Base-by-base conservation (phyloP, 2,113 vertebrate genomes). In the Cinclus cinclus region DNA sequence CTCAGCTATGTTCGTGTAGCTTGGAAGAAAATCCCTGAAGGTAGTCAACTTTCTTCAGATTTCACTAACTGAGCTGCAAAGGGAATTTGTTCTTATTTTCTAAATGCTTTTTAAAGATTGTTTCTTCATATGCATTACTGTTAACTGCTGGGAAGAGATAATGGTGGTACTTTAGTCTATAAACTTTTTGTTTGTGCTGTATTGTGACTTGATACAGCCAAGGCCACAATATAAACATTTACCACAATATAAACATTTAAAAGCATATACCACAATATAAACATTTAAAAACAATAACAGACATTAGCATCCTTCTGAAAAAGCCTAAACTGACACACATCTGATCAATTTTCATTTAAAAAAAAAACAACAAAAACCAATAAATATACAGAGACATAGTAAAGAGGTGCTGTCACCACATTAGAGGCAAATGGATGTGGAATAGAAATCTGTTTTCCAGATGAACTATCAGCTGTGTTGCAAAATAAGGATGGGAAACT, bases 361-460 rank as follows among this genome's bases (percentile, higher is more conserved):
- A 21, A 83, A 68, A 60, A 24, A 67, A 44, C 21, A 81, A 62
- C 55, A 60, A 9, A 65, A 22, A 92, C 28, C 6, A 78, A 85
- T 46, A 87, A 92, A 85, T 42, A 80, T n/a, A 77, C 33, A 92
- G 25, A 94, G 68, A 93, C 42, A 65, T 24, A 83, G 75, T 55
- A 91, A 92, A 70, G 70, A 90, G 79, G 50, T 88, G 55, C 77
- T 94, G 82, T 90, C 89, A 94, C 62, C 76, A 92, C 88, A 93
- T 71, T 83, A 96, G 65, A 88, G 67, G 76, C 55, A 96, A 96
- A 93, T 70, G 47, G 42, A 89, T 41, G 35, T 7, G 1, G 63
- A 92, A 85, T 2, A 93, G 52, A 83, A 95, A 83, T 92, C 86
- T 95, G 92, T 88, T 95, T 91, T 85, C 76, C 94, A 96, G 93